Evolutionary conservation across 2,797 vertebrate species (phyloP).

Genomic region (Oceanodroma leucorhoa): DNA sequence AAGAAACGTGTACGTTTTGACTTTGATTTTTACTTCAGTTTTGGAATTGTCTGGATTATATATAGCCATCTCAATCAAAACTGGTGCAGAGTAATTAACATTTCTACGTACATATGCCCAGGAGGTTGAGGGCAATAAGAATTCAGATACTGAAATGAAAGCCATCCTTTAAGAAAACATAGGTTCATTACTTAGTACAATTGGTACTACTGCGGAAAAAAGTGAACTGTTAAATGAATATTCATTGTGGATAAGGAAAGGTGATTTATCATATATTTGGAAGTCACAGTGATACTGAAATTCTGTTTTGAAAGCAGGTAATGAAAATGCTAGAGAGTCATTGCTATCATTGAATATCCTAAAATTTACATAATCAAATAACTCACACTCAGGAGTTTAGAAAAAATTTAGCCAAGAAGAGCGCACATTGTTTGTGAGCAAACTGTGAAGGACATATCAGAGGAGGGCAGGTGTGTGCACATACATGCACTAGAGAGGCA

Average conservation of each 20-base stretch:
- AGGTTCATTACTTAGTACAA: neutral
- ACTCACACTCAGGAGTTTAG: neutral
- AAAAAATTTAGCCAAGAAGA: neutral
- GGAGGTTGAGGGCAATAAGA: neutral
- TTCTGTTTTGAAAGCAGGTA: neutral
- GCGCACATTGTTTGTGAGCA: neutral
- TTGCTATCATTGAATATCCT: neutral
- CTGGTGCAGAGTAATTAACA: neutral
- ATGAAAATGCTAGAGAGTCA: neutral
- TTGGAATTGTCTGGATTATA: neutral
- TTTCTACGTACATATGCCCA: neutral
- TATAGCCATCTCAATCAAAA: neutral
- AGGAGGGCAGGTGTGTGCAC: neutral
- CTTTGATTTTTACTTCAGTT: slow-evolving; percentile 1
- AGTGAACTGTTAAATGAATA: neutral
- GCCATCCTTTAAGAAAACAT: slow-evolving; percentile 3
- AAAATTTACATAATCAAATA: neutral
- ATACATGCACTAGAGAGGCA: neutral
- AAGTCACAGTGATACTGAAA: neutral
- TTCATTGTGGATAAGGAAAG: neutral
- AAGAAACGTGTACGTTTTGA: neutral
- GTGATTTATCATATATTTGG: neutral
- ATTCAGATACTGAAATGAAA: slow-evolving; percentile 14
- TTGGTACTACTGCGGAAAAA: neutral
- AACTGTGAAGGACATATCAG: neutral